Conservation (phyloP, 92 coral and sea anemone genomes). For the Umimayanthus chanpuru region DNA sequence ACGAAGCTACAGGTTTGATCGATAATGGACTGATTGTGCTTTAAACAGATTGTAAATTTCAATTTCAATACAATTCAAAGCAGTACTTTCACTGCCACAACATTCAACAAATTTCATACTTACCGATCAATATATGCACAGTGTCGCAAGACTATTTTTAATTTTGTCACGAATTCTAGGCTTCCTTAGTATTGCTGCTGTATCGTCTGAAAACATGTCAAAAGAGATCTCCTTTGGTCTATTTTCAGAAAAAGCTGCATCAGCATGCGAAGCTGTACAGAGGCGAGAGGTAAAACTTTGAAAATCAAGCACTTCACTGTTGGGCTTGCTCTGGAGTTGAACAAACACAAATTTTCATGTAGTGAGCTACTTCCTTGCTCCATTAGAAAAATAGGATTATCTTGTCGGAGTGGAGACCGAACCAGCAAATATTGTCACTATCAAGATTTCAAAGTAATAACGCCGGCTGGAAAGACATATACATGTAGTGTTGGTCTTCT, state of each 20-base stretch:
- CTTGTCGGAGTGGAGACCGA: conserved; percentile 35
- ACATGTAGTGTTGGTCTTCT: no score
- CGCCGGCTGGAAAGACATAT: no score
- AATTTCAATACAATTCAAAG: conserved; percentile 14
- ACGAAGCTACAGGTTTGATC: conserved; percentile 38
- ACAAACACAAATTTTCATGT: conserved; percentile 31
- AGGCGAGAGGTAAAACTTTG: conserved; percentile 21
- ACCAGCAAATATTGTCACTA: no score
- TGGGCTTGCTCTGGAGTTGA: conserved; percentile 36
- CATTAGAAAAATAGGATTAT: conserved; percentile 25
- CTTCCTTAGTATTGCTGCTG: conserved; percentile 23
- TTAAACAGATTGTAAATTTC: conserved; percentile 11
- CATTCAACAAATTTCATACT: no score
- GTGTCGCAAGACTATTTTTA: no score
- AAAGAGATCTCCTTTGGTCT: conserved; percentile 31
- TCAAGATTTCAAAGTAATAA: no score
- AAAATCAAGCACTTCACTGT: no score
- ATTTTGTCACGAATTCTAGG: conserved; percentile 28
- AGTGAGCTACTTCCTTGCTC: conserved; percentile 37
- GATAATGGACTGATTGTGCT: conserved; percentile 21
- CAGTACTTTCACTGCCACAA: conserved; percentile 11
- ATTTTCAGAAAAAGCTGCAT: conserved; percentile 37
- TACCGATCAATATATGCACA: no score
- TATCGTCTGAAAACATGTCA: conserved; percentile 15
- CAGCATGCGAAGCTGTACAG: not conserved